Base-by-base conservation (phyloP, 2,888 invertebrate species). In the Mesoligia furuncula region DNA sequence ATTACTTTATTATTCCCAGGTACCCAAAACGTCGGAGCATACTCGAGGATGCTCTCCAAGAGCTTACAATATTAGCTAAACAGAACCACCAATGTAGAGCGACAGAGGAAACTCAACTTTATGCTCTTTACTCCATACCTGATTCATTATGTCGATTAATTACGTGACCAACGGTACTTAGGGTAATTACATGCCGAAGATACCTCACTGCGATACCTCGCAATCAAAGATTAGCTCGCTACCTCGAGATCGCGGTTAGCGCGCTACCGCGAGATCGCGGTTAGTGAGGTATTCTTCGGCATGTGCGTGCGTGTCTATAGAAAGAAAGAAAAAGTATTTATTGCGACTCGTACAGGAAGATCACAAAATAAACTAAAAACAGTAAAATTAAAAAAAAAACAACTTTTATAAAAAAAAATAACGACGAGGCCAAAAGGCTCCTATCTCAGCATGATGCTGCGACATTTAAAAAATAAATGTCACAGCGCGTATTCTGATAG, bases 91-190 rank as follows among this genome's bases (percentile, higher is more conserved):
- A 93, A 45, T 92, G 87, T 31, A 87, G 94, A 0, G 90, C 90
- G 0, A 51, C 92, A 0, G 96, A 95, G 0, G 96, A 96, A 79
- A 93, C 91, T 0, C 94, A 94, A 59, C 85, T 96, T 0, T 95
- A 93, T 73, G 96, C 95, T 0, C 83, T 96, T 0, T 96, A 95
- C 74, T 96, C 96, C 0, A 95, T 96, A 91, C 94, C 94, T 0
- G 96, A 96, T 69, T 94, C 93, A 0, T 20, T 95, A 2, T 95
- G 95, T 83, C 88, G 94, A 68, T 84, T 93, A 6, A 92, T 93
- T 6, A 92, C 92, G 51, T 93, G 89, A 93, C 80, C 67, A 31
- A 17, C 24, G 39, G 9, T 59, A 20, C 6, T 74, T 20, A 2
- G 11, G 24, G 9, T n/a, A 9, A n/a, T 54, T 54, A 54, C 24